phyloP scores from a whole-genome alignment of 2,113 vertebrate genomes.

The Menidia beryllina region DNA sequence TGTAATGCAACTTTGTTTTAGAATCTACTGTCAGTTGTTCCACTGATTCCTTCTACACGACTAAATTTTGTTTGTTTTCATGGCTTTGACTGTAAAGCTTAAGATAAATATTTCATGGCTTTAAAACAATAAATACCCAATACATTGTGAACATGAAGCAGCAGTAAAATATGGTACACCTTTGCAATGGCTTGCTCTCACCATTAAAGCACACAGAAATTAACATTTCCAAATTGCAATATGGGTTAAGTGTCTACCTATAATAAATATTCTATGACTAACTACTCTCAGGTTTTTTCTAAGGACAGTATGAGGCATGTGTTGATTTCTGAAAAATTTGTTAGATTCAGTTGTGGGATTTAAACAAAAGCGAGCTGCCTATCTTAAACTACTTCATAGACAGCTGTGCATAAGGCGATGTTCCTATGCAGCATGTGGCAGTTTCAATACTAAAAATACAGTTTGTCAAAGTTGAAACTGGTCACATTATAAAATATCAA shows the following conservation, averaged over 20 bases:
- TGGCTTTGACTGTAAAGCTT: slow-evolving; percentile 43
- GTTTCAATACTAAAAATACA: neutral
- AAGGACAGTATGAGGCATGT: neutral
- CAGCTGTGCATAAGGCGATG: no score
- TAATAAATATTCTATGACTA: slow-evolving; percentile 37
- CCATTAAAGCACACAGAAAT: neutral
- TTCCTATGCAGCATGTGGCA: neutral
- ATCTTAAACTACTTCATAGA: neutral
- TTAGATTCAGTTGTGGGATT: neutral
- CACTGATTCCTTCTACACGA: neutral
- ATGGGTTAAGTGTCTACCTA: slow-evolving; percentile 19
- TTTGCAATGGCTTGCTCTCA: slow-evolving; percentile 33
- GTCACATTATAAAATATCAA: no score
- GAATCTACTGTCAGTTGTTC: neutral
- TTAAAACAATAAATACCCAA: slow-evolving; percentile 50
- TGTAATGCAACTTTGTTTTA: neutral
- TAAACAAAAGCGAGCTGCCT: neutral
- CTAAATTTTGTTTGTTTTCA: neutral
- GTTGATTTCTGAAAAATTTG: neutral
- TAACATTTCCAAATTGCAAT: neutral
- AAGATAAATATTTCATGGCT: slow-evolving; percentile 68
- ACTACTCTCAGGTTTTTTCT: neutral
- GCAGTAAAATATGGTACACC: slow-evolving; percentile 21
- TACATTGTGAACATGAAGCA: slow-evolving; percentile 1
- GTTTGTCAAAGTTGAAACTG: no score